phyloP scores from a whole-genome alignment of 2,113 vertebrate species.

The Podiceps cristatus region DNA sequence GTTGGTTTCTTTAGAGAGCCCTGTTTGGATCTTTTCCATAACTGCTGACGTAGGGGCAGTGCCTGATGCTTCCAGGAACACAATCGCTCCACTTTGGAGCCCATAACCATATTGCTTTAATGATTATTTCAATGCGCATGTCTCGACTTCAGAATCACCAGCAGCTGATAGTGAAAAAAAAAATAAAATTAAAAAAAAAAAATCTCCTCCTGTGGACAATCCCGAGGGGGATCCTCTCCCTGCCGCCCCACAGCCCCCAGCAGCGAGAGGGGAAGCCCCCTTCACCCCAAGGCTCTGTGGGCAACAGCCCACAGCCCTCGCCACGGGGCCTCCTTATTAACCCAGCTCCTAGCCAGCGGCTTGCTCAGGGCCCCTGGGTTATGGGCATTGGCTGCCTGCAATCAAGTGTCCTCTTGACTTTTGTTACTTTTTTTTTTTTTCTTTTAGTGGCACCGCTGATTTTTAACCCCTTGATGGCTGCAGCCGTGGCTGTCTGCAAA shows the following conservation, averaged over 20 bases:
- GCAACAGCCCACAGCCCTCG: neutral
- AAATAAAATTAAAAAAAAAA: no score
- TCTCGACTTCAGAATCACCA: neutral
- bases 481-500: neutral
- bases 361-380: neutral
- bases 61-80: neutral
- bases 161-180: neutral
- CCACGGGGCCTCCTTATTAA: neutral
- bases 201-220: neutral
- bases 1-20: neutral
- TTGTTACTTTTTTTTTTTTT: neutral
- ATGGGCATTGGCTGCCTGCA: neutral
- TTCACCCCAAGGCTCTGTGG: rapidly evolving
- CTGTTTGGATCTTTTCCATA: neutral
- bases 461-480: neutral
- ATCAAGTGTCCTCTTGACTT: neutral
- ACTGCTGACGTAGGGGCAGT: rapidly evolving
- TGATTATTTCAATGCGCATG: neutral
- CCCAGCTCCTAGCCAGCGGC: neutral
- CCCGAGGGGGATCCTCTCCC: rapidly evolving
- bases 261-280: neutral
- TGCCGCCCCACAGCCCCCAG: neutral
- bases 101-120: neutral
- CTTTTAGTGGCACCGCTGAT: neutral
- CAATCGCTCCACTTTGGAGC: rapidly evolving